phyloP scores from a whole-genome alignment of 2,797 vertebrate genomes.

The Zenarchopterus dispar region DNA sequence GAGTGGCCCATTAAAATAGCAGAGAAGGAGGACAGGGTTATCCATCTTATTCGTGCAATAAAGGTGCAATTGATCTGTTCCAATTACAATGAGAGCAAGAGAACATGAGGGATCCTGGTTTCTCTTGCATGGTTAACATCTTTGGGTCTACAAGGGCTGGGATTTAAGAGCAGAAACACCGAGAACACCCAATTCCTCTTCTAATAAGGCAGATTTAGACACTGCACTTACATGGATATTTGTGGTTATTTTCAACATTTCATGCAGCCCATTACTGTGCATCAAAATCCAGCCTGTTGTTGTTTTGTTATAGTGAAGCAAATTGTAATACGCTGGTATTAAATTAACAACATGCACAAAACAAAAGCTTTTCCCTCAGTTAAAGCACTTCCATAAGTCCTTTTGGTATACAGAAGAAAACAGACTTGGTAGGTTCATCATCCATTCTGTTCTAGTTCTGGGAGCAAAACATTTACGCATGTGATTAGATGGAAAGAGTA shows the following conservation, averaged over 20 bases:
- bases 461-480: too few relatives aligned
- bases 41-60: conserved; percentile 76
- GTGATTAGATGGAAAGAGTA: too few relatives aligned
- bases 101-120: conserved; percentile 63
- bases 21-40: conserved; percentile 63
- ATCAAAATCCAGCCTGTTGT: conserved; percentile 3
- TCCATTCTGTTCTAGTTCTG: too few relatives aligned
- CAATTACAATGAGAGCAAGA: conserved; percentile 62
- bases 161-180: conserved; percentile 37
- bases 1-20: conserved; percentile 72
- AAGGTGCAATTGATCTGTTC: conserved; percentile 75
- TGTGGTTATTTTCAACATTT: conserved; percentile 11
- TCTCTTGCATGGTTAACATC: conserved; percentile 59
- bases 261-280: neutral
- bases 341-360: neutral
- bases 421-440: too few relatives aligned
- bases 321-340: neutral
- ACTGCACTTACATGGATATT: conserved; percentile 5
- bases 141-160: conserved; percentile 23
- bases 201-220: conserved; percentile 3
- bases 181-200: neutral
- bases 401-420: too few relatives aligned
- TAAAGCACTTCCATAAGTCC: too few relatives aligned
- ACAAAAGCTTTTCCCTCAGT: neutral
- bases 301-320: neutral